A percentile compares a stretch with the other conserved stretches of the same genome.
phyloP scores from a whole-genome alignment of 2,797 vertebrate species.

The Catamblyrhynchus diadema region DNA sequence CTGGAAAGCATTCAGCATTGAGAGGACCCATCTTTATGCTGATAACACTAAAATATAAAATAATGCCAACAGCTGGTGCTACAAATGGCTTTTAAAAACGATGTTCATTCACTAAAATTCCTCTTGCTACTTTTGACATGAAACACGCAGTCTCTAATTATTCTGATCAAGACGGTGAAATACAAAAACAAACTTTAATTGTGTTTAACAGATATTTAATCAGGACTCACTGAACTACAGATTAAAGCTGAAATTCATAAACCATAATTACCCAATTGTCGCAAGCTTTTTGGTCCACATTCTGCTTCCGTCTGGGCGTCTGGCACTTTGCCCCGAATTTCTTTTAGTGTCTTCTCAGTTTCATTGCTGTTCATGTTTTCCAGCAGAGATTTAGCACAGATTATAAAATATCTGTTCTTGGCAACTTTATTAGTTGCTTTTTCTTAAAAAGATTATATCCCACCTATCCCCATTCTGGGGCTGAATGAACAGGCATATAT shows the following conservation, averaged over 20 bases:
- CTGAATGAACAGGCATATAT: slow-evolving; percentile 18
- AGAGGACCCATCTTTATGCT: slow-evolving; percentile 82
- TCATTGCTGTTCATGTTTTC: slow-evolving; percentile 84
- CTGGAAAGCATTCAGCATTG: slow-evolving; percentile 74
- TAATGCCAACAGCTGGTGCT: slow-evolving; percentile 86
- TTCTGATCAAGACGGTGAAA: slow-evolving; percentile 87
- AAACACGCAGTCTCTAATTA: slow-evolving; percentile 87
- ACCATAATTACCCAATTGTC: slow-evolving; percentile 88
- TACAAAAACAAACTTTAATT: slow-evolving; percentile 90
- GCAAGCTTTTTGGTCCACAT: slow-evolving; percentile 86
- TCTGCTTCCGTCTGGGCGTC: slow-evolving; percentile 84
- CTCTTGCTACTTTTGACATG: slow-evolving; percentile 85
- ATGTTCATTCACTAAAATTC: slow-evolving; percentile 86
- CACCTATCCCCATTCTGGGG: slow-evolving; percentile 40
- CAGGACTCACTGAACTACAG: slow-evolving; percentile 87
- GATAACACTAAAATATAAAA: slow-evolving; percentile 85
- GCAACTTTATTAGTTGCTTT: slow-evolving; percentile 78
- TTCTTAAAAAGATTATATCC: slow-evolving; percentile 65
- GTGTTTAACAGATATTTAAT: slow-evolving; percentile 89
- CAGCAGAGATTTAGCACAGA: slow-evolving; percentile 84
- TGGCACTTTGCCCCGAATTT: slow-evolving; percentile 85
- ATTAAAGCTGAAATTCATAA: slow-evolving; percentile 90
- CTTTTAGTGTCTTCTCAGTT: slow-evolving; percentile 85
- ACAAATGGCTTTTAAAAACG: slow-evolving; percentile 87
- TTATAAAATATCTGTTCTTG: slow-evolving; percentile 84